Evolutionary conservation across 2,797 vertebrate species (phyloP), one percentile per base, ranked within the genome.

Genomic region (Falco concolor): DNA sequence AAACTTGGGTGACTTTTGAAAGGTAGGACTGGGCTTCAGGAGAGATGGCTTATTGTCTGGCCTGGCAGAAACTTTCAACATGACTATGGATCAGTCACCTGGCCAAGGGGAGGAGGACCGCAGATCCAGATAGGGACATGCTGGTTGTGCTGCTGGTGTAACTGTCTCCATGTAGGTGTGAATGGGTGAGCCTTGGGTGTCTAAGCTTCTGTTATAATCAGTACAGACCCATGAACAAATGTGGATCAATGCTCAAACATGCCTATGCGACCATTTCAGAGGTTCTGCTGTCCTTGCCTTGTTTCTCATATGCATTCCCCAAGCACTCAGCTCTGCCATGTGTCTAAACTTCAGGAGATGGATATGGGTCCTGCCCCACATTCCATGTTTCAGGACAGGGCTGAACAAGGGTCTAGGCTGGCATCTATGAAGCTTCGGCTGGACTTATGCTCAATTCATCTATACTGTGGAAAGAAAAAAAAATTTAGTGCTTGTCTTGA

Each of bases 171-270:
- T 0, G 16, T 14, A 53, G 18, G 8, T 7, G n/a, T 36, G 34
- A 73, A 50, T 0, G 0, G 3, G 9, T 19, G 44, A 17, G 24
- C 15, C 36, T 68, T 25, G n/a, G 6, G 47, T 63, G 34, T 12
- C 64, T 7, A 14, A 25, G 61, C 7, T 78, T 19, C 67, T 69
- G 21, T 34, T 61, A 11, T 8, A 20, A 59, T 10, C 56, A 67
- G 23, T 7, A 42, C 5, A 69, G 10, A n/a, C 28, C 36, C 44
- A 20, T 8, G 38, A 90, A 40, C 56, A 57, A 52, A 45, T 0
- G 2, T 4, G 34, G 45, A 30, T 38, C 61, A 27, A 13, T 12
- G 57, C 53, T 36, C 28, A 85, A 44, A 52, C 3, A 3, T 2
- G 3, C 20, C 47, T 53, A 61, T 0, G 0, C 19, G 14, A 52